Percentiles rank a stretch among this genome's conserved stretches.
Evolutionary conservation across 2,888 invertebrate genomes (phyloP).

Genomic region (Acleris laterana): DNA sequence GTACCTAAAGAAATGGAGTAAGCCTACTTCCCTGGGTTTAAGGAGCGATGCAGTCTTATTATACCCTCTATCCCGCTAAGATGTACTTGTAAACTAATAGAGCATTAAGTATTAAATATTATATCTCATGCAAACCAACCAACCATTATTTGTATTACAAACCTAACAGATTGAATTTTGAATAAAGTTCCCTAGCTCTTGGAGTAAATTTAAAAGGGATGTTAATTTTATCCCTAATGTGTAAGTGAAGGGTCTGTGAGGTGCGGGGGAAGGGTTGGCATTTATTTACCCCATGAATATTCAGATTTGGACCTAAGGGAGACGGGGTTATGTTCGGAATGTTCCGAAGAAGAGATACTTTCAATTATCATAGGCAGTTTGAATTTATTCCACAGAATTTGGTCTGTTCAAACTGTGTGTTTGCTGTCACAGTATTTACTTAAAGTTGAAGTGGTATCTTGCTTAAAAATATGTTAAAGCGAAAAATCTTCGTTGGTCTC

Average conservation of each 20-base stretch:
- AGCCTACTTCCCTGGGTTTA: no score
- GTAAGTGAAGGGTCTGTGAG: constrained; percentile 16
- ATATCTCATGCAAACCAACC: no score
- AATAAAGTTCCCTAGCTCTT: background rate
- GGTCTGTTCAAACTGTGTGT: background rate
- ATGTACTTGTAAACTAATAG: no score
- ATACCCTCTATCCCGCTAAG: no score
- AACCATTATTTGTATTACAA: no score
- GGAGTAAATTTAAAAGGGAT: constrained; percentile 26
- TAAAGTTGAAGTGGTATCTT: background rate
- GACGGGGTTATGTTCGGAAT: background rate
- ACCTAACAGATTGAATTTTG: no score
- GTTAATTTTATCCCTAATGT: constrained; percentile 32
- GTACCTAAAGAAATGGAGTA: no score
- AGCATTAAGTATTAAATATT: no score
- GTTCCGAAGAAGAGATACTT: constrained; percentile 9
- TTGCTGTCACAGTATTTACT: background rate
- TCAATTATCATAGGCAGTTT: constrained; percentile 10
- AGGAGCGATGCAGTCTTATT: no score
- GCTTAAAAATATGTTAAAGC: no score
- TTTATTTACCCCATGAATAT: constrained; percentile 30
- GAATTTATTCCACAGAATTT: background rate
- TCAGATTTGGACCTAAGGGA: constrained; percentile 1
- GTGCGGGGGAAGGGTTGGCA: background rate
- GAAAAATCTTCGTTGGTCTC: no score